phyloP scores from a whole-genome alignment of 2,888 invertebrate genomes.

The Ennomos erosarius region DNA sequence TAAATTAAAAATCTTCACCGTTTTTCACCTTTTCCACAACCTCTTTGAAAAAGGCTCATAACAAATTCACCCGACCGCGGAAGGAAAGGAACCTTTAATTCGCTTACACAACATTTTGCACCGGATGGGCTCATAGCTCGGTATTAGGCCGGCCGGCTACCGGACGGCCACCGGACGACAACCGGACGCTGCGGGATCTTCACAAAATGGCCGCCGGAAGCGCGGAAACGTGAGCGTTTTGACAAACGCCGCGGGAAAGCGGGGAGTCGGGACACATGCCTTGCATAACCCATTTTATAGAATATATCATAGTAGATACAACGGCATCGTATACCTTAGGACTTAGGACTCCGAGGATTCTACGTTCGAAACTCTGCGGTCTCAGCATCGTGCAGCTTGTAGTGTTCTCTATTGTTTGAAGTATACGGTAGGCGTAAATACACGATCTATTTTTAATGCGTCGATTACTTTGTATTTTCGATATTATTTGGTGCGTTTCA shows the following conservation, averaged over 20 bases:
- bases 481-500: too few relatives aligned
- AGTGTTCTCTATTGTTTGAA: too few relatives aligned
- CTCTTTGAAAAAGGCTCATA: conserved; percentile 36
- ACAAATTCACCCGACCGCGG: conserved; percentile 47
- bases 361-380: too few relatives aligned
- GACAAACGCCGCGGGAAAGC: conserved; percentile 77
- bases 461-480: too few relatives aligned
- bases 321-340: too few relatives aligned
- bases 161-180: conserved; percentile 46
- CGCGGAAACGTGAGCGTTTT: conserved; percentile 81
- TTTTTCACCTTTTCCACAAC: conserved; percentile 17
- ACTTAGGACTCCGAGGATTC: too few relatives aligned
- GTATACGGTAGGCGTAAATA: too few relatives aligned
- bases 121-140: conserved; percentile 62
- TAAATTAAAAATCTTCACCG: background rate
- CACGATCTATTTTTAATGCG: too few relatives aligned
- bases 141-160: conserved; percentile 66
- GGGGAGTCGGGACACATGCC: conserved; percentile 66
- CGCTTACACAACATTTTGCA: conserved; percentile 79
- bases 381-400: too few relatives aligned
- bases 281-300: conserved; percentile 58
- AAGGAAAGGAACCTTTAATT: conserved; percentile 69
- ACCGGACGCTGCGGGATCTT: conserved; percentile 62
- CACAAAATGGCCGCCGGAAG: conserved; percentile 68
- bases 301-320: too few relatives aligned